These are phyloP conservation scores for Tanypteryx hageni DNA, from an alignment of 2,888 invertebrate genomes.

Conservation along the genomic window DNA sequence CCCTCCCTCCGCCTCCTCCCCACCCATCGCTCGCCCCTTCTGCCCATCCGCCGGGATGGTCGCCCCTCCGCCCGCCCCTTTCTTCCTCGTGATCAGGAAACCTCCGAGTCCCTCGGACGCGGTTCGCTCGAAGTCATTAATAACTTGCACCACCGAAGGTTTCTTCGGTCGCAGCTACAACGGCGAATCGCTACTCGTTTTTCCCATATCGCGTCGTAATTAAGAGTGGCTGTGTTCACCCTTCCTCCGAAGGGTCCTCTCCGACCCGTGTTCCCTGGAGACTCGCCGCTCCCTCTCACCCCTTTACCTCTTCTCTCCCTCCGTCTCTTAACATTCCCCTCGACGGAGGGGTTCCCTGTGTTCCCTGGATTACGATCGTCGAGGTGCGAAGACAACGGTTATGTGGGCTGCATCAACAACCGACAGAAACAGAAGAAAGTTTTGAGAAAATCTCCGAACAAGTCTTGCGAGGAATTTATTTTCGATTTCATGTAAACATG, in stretches of 20 bases:
- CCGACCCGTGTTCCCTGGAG: slow-evolving; percentile 17
- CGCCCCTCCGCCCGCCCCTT: neutral
- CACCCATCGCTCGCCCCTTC: slow-evolving; percentile 6
- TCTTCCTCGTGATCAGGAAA: slow-evolving; percentile 41
- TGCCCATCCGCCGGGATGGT: slow-evolving; percentile 23
- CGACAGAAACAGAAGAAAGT: neutral
- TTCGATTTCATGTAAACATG: no score
- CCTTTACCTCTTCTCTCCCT: neutral
- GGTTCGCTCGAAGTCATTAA: slow-evolving; percentile 40
- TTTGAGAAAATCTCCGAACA: neutral
- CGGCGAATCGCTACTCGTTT: slow-evolving; percentile 55
- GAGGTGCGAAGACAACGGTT: slow-evolving; percentile 24
- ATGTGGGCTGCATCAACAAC: neutral
- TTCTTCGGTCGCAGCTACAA: slow-evolving; percentile 36
- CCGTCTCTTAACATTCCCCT: neutral
- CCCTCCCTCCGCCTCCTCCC: neutral
- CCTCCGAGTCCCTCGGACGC: neutral
- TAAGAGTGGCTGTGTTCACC: slow-evolving; percentile 47
- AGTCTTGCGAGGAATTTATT: neutral
- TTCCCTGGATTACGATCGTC: slow-evolving; percentile 11
- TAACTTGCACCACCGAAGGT: slow-evolving; percentile 54
- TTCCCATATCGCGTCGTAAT: slow-evolving; percentile 51
- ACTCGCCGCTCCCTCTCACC: neutral
- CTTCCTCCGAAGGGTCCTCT: slow-evolving; percentile 33
- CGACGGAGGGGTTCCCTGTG: neutral